Base-by-base conservation (phyloP, 2,888 invertebrate species). In the Tolmerus cingulatus region DNA sequence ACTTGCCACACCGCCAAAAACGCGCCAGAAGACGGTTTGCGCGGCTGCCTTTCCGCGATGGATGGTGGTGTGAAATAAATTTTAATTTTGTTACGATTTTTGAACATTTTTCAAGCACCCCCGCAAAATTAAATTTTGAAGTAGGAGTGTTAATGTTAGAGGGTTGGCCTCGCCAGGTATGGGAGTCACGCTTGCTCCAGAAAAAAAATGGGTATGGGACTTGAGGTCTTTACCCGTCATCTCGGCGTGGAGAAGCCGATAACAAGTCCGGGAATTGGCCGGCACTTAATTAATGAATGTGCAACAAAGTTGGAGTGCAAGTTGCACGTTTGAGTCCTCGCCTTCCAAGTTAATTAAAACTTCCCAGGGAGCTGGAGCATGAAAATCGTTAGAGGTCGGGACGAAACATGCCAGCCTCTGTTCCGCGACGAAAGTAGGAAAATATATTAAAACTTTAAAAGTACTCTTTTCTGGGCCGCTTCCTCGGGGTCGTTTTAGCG, bases 281-380 rank as follows among this genome's bases (percentile, higher is more conserved):
- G 14, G 81, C 27, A 51, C 51, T 81, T 81, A 51, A 81, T 81
- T 81, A 81, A 81, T 81, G 51, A 51, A 81, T 55, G 55, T 81
- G 55, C 81, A 51, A 46, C 46, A 81, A 81, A 51, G 27, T 81
- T 55, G 12, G 30, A 55, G 30, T 51, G 30, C 27, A 51, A 55
- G 51, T 27, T 55, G 30, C 55, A 34, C 81, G 51, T 34, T 81
- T 81, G 55, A 30, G 46, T 81, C 55, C n/a, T 81, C 55, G n/a
- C 51, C 55, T 55, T 46, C 55, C 2, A 55, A 51, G 19, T 81
- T 81, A 81, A 81, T 55, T 81, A 81, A 81, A 81, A 55, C 51
- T 81, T 43, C 40, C 9, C 12, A 76, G 14, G 7, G 40, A 76
- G 40, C 76, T 76, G 34, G 76, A 76, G 37, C 37, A 16, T 34